phyloP scores from a whole-genome alignment of 2,113 vertebrate genomes.

The Eudorcas thomsonii region DNA sequence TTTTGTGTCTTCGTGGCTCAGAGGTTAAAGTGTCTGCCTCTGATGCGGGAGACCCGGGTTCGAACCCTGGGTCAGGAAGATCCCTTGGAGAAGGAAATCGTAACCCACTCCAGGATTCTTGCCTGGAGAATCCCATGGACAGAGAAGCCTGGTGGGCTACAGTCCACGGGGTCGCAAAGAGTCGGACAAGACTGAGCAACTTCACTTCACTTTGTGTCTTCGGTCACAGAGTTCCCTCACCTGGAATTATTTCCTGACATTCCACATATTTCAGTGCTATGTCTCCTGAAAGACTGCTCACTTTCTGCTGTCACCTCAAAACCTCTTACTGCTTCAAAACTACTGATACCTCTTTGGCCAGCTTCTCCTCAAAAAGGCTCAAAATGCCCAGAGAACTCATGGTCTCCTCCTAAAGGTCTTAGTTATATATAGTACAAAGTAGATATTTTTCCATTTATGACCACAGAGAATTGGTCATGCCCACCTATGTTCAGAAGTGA shows the following conservation, averaged over 20 bases:
- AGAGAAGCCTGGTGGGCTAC: no score
- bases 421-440: neutral
- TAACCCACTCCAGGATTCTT: no score
- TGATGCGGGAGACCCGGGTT: no score
- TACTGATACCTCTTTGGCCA: neutral
- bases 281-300: neutral
- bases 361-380: neutral
- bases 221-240: neutral
- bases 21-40: no score
- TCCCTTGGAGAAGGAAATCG: no score
- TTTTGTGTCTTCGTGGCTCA: neutral
- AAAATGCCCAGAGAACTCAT: neutral
- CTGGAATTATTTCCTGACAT: neutral
- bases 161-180: no score
- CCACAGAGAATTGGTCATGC: neutral
- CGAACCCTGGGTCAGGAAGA: no score
- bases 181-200: no score
- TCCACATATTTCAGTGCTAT: neutral
- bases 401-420: neutral
- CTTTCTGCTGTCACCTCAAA: neutral
- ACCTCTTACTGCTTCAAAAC: neutral
- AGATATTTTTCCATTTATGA: neutral
- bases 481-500: neutral
- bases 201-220: neutral
- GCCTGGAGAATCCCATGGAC: no score